phyloP scores from a whole-genome alignment of 2,888 invertebrate species.

The Cordilura impudica region DNA sequence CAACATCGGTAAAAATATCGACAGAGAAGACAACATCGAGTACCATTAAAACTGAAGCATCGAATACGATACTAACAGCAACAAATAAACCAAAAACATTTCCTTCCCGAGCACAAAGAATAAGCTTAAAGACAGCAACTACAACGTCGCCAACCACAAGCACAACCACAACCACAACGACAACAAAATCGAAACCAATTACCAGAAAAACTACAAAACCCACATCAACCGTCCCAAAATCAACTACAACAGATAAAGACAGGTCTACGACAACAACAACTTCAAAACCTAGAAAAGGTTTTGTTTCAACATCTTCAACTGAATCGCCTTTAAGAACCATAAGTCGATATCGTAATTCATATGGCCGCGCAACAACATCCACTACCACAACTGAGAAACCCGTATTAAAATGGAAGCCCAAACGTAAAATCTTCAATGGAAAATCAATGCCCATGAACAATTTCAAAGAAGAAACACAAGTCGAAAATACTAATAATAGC shows the following conservation, averaged over 20 bases:
- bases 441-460: constrained; percentile 33
- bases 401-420: constrained; percentile 74
- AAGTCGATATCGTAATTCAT: constrained; percentile 66
- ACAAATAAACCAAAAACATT: constrained; percentile 43
- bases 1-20: not conserved
- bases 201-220: too few relatives aligned
- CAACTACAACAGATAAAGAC: constrained; percentile 14
- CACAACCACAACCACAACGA: not conserved
- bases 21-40: constrained; percentile 26
- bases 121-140: constrained; percentile 26
- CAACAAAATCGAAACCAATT: too few relatives aligned
- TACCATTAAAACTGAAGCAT: constrained; percentile 7
- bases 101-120: constrained; percentile 24
- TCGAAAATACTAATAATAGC: constrained; percentile 3
- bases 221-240: too few relatives aligned
- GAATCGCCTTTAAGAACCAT: constrained; percentile 67
- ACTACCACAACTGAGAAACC: constrained; percentile 72
- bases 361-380: constrained; percentile 35
- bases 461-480: constrained; percentile 5
- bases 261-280: not conserved
- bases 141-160: constrained; percentile 32
- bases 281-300: constrained; percentile 41
- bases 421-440: constrained; percentile 64
- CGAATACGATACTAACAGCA: constrained; percentile 30
- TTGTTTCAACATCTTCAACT: constrained; percentile 69